phyloP scores from a whole-genome alignment of 2,797 vertebrate species.

The Yasuhikotakia modesta region DNA sequence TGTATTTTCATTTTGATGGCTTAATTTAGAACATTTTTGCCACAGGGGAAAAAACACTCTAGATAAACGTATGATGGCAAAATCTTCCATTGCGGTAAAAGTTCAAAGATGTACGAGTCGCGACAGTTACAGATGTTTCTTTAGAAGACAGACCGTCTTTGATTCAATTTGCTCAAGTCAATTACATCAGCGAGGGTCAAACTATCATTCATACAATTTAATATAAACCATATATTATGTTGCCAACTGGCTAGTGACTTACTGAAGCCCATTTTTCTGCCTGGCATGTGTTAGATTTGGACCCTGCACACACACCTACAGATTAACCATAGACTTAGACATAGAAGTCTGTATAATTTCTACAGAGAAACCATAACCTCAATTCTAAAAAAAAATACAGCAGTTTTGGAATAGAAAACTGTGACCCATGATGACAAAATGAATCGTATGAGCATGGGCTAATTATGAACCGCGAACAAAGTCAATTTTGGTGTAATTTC shows the following conservation, averaged over 20 bases:
- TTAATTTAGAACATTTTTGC: background rate
- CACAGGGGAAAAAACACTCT: background rate
- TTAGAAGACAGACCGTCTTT: slow-evolving; percentile 3
- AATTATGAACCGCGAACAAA: too few species aligned
- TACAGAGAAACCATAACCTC: background rate
- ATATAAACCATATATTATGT: background rate
- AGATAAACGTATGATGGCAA: slow-evolving; percentile 5
- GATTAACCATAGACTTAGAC: background rate
- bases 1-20: background rate
- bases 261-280: background rate
- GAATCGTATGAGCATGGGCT: too few species aligned
- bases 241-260: background rate
- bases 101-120: background rate
- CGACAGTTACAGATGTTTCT: background rate
- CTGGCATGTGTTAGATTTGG: background rate
- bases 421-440: too few species aligned
- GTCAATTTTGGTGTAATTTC: too few species aligned
- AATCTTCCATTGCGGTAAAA: slow-evolving; percentile 12
- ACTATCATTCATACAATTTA: slow-evolving; percentile 5
- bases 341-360: background rate
- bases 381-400: background rate
- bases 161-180: slow-evolving; percentile 5
- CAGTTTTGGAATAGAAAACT: background rate
- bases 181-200: background rate
- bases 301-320: background rate